Percentiles rank a stretch among this genome's conserved stretches.
Evolutionary conservation across 2,113 vertebrate genomes (phyloP).

Genomic region (Coptodon rendalli): DNA sequence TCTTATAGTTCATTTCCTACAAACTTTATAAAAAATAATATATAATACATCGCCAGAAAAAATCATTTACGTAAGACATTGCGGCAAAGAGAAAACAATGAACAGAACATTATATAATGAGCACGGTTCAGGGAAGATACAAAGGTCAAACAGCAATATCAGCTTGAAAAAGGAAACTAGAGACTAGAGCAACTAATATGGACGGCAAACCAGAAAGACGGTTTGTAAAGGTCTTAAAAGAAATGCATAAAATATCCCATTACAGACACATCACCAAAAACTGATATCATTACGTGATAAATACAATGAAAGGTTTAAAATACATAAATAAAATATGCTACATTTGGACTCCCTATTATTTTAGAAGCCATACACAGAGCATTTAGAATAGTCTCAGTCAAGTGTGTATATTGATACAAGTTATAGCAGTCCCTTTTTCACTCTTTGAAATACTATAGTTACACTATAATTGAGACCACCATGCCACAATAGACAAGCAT

Average conservation of each 20-base stretch:
- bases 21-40: neutral
- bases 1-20: neutral
- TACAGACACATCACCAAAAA: neutral
- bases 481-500: neutral
- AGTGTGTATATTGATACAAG: neutral
- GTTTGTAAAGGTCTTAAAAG: neutral
- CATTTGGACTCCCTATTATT: neutral
- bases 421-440: neutral
- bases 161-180: neutral
- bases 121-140: neutral
- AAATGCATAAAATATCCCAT: neutral
- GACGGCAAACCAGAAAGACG: neutral
- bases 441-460: neutral
- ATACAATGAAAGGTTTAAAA: neutral
- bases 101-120: neutral
- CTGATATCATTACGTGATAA: neutral
- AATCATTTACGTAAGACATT: neutral
- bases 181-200: neutral
- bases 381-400: neutral
- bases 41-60: neutral
- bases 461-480: neutral
- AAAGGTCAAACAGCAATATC: constrained; percentile 12
- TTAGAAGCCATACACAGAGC: neutral
- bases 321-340: neutral
- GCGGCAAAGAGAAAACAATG: neutral